These are phyloP conservation scores for Triops cancriformis DNA, from an alignment of 1,140 invertebrate species.

Conservation along the genomic window DNA sequence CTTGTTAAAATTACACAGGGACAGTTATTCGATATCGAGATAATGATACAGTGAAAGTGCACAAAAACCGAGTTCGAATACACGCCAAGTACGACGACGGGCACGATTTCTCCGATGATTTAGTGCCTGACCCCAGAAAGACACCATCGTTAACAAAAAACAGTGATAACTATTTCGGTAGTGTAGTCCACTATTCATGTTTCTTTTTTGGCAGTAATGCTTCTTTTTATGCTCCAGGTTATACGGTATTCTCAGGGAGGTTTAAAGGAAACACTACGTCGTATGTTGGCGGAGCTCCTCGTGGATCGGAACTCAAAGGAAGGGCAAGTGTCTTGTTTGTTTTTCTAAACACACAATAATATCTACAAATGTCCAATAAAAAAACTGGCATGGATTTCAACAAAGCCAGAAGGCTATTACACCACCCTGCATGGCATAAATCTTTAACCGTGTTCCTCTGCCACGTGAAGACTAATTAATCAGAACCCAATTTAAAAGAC, in stretches of 20 bases:
- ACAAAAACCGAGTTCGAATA: neutral
- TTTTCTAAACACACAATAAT: too few species aligned
- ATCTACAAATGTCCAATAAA: too few species aligned
- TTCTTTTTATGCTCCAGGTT: slow-evolving; percentile 40
- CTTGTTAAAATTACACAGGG: neutral
- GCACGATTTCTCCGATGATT: neutral
- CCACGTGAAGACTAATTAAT: too few species aligned
- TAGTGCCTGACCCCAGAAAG: neutral
- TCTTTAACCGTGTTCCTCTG: too few species aligned
- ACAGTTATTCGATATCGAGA: neutral
- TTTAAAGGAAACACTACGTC: slow-evolving; percentile 37
- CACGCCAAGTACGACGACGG: neutral
- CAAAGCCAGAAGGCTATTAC: too few species aligned
- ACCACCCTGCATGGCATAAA: too few species aligned
- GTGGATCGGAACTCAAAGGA: slow-evolving; percentile 39
- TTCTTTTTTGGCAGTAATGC: neutral
- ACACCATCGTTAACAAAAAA: neutral
- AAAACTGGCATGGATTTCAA: too few species aligned
- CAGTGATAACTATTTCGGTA: neutral
- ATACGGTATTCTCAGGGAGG: slow-evolving; percentile 49
- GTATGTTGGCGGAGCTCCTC: slow-evolving; percentile 48
- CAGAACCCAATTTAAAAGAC: too few species aligned
- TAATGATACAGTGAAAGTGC: neutral
- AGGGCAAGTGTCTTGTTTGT: slow-evolving; percentile 36
- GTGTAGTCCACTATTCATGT: neutral